phyloP scores from a whole-genome alignment of 2,113 vertebrate genomes.

The Urocynchramus pylzowi region DNA sequence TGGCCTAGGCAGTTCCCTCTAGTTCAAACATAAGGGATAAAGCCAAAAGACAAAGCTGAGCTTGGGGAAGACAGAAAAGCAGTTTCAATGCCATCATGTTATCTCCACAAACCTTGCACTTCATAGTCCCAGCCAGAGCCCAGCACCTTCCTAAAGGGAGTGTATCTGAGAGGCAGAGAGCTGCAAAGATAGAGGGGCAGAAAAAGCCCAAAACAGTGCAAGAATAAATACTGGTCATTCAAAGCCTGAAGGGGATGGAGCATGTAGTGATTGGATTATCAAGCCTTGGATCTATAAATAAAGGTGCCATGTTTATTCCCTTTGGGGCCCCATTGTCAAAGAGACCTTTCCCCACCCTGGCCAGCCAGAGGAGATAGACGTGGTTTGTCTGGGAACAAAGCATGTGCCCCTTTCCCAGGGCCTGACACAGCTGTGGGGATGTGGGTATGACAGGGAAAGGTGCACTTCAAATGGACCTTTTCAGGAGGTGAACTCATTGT shows the following conservation, averaged over 20 bases:
- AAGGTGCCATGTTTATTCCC: slow-evolving; percentile 18
- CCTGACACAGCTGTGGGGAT: neutral
- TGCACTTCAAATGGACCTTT: slow-evolving; percentile 3
- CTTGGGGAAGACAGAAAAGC: neutral
- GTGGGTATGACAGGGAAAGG: slow-evolving; percentile 14
- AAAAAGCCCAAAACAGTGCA: neutral
- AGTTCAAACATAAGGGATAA: neutral
- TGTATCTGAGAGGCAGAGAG: neutral
- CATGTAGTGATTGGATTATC: neutral
- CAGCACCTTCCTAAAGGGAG: neutral
- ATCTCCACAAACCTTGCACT: neutral
- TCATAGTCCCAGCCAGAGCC: neutral
- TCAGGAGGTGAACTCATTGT: neutral
- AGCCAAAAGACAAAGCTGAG: neutral
- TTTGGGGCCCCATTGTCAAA: neutral
- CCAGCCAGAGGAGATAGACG: neutral
- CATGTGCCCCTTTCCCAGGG: slow-evolving; percentile 21
- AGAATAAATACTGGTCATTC: neutral
- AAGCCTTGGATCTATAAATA: slow-evolving; percentile 33
- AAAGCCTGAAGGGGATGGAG: neutral
- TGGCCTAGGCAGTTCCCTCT: neutral
- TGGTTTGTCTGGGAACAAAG: slow-evolving; percentile 13
- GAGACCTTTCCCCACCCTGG: neutral
- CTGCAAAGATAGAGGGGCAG: neutral
- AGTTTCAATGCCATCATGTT: neutral